Conservation (phyloP, 35 echinoderm and acorn worm genomes). For the Diadema setosum region DNA sequence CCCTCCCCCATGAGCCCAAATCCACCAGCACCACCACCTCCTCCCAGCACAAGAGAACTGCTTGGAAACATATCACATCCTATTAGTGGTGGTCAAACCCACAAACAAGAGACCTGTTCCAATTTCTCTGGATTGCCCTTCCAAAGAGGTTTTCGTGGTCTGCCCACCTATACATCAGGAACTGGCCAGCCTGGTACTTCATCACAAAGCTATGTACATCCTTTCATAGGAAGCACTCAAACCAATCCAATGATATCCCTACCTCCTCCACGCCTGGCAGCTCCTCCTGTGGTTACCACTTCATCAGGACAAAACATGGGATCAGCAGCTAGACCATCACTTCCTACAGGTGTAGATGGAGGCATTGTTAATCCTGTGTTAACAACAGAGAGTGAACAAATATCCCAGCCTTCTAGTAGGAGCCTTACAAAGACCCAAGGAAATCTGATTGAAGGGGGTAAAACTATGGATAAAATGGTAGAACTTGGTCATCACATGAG, state of each 20-base stretch:
- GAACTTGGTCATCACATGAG: background rate
- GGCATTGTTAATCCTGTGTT: background rate
- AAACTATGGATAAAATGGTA: background rate
- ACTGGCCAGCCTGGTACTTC: background rate
- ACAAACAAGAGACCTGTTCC: background rate
- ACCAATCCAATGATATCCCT: background rate
- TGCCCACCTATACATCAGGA: background rate
- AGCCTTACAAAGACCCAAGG: background rate
- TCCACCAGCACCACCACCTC: constrained; percentile 18
- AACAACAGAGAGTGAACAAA: background rate
- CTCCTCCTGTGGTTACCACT: background rate
- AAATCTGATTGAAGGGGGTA: background rate
- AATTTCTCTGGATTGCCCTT: background rate
- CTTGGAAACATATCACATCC: constrained; percentile 7
- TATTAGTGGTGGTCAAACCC: background rate
- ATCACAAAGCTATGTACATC: background rate
- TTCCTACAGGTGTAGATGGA: background rate
- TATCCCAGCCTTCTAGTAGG: background rate
- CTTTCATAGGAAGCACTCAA: background rate
- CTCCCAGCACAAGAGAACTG: background rate
- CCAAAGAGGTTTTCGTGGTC: background rate
- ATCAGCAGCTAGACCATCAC: background rate
- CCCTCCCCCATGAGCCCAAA: background rate
- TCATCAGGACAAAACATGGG: background rate
- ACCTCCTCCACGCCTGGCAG: background rate